A percentile compares a stretch with the other conserved stretches of the same genome.
These are phyloP conservation scores for Stramonita haemastoma DNA, from an alignment of 2,888 invertebrate species.

Conservation along the genomic window DNA sequence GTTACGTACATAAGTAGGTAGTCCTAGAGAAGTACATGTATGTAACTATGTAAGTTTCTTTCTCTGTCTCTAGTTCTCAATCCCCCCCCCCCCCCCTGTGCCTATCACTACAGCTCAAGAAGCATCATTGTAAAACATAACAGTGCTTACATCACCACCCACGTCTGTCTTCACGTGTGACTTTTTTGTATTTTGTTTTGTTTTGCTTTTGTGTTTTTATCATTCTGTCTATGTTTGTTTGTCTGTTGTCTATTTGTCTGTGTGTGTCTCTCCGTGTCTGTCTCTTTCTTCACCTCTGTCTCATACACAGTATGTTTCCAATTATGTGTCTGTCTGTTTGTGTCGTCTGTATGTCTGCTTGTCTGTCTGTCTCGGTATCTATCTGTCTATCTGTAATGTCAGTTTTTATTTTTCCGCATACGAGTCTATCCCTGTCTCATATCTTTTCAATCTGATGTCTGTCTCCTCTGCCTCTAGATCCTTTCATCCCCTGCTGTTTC, in stretches of 20 bases:
- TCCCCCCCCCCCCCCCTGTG: background rate
- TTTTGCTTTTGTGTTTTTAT: background rate
- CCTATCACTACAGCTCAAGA: background rate
- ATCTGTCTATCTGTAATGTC: no score
- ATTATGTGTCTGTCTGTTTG: no score
- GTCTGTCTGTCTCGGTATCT: no score
- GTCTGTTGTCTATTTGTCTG: background rate
- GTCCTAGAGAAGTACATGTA: no score
- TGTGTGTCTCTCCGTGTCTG: background rate
- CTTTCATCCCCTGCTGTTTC: no score
- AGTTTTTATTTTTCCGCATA: no score
- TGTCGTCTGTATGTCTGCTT: no score
- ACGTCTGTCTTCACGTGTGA: background rate
- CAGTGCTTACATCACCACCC: background rate
- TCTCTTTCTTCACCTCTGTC: background rate
- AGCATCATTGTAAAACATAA: background rate
- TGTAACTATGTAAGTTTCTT: background rate
- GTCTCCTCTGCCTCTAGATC: no score
- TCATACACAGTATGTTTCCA: background rate
- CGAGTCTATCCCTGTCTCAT: no score
- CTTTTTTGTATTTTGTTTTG: background rate
- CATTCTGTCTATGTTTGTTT: background rate
- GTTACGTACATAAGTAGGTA: background rate
- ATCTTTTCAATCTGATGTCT: no score
- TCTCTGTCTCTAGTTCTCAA: background rate